Conservation (phyloP, 2,888 invertebrate species). For the Incurvaria masculella region DNA sequence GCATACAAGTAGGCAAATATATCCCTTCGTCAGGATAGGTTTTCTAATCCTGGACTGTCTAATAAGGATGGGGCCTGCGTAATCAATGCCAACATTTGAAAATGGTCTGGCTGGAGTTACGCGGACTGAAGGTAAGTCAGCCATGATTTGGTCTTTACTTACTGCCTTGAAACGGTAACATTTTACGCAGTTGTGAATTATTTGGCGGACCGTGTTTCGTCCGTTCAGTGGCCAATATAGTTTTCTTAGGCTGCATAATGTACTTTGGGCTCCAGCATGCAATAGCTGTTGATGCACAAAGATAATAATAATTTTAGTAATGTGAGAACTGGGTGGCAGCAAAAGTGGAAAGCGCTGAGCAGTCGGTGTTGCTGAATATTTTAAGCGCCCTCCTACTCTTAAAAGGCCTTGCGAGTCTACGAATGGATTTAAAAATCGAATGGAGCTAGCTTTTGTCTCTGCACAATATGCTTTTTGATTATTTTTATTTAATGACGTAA, state of each 20-base stretch:
- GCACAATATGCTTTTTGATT: neutral
- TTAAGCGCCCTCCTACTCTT: neutral
- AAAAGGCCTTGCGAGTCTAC: neutral
- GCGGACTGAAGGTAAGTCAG: neutral
- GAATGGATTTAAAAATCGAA: neutral
- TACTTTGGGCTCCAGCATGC: neutral
- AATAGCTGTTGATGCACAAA: neutral
- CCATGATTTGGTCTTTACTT: conserved; percentile 1
- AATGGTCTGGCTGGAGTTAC: neutral
- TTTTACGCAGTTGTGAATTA: neutral
- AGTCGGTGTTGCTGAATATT: too few species aligned
- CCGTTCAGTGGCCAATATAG: neutral
- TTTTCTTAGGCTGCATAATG: neutral
- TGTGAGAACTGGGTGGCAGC: neutral
- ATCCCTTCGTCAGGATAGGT: neutral
- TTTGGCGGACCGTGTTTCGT: neutral
- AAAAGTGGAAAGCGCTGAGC: neutral
- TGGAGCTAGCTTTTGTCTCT: neutral
- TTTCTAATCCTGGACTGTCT: neutral
- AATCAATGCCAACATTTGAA: neutral
- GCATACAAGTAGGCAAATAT: neutral
- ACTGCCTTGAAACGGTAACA: neutral
- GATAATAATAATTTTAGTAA: neutral
- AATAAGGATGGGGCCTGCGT: neutral
- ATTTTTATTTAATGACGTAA: neutral